A percentile compares a stretch with the other conserved stretches of the same genome.
phyloP scores from a whole-genome alignment of 2,113 vertebrate genomes.

The Ia io region DNA sequence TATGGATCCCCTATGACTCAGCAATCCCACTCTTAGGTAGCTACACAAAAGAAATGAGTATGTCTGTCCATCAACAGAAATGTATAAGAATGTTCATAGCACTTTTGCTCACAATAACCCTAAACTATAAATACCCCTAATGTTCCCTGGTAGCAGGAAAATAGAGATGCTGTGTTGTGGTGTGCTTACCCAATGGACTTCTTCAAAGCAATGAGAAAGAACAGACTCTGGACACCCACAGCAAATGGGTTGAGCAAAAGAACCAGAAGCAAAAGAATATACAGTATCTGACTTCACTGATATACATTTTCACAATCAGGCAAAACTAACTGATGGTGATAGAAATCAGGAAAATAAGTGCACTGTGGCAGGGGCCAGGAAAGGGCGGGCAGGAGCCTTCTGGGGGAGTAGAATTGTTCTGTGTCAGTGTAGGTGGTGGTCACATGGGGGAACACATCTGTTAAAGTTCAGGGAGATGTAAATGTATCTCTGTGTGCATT shows the following conservation, averaged over 20 bases:
- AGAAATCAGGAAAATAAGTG: neutral
- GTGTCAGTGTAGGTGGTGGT: neutral
- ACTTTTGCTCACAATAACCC: neutral
- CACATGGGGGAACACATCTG: neutral
- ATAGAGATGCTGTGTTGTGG: neutral
- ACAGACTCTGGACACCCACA: neutral
- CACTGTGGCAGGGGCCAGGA: neutral
- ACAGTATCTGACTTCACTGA: neutral
- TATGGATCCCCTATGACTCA: neutral
- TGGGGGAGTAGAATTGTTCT: neutral
- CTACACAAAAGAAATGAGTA: neutral
- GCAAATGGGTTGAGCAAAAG: neutral
- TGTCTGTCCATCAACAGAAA: neutral
- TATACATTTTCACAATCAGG: neutral
- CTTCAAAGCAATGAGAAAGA: neutral
- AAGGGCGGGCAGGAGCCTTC: neutral
- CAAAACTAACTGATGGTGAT: neutral
- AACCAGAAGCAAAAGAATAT: neutral
- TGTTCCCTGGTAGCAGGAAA: neutral
- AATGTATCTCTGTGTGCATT: neutral
- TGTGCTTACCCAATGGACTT: neutral
- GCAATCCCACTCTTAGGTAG: neutral
- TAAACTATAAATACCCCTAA: neutral
- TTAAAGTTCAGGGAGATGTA: neutral
- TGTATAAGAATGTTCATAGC: neutral